phyloP scores from a whole-genome alignment of 2,888 invertebrate genomes.

The Ophraella communa region DNA sequence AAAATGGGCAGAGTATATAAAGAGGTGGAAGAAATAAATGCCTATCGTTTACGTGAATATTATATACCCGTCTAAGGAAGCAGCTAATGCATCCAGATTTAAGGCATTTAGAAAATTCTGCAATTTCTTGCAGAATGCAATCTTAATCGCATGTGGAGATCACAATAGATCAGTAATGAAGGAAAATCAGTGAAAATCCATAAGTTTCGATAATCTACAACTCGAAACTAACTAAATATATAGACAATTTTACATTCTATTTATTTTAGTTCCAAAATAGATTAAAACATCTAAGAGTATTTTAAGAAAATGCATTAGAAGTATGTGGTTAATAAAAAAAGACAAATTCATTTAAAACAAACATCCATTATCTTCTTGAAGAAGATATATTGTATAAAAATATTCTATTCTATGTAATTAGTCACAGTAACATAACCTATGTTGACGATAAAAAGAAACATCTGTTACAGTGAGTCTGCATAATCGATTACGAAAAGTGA shows the following conservation, averaged over 20 bases:
- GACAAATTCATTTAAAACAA: background rate
- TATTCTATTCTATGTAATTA: background rate
- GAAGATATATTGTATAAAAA: background rate
- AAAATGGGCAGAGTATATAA: no score
- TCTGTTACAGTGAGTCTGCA: background rate
- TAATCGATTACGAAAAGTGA: background rate
- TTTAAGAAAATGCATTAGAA: background rate
- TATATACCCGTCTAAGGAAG: no score
- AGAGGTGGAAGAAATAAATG: no score
- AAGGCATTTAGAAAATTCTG: no score
- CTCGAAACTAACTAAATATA: background rate
- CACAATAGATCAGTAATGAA: no score
- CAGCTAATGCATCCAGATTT: no score
- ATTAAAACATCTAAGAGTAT: background rate
- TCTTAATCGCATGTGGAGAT: no score
- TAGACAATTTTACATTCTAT: background rate
- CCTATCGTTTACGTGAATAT: no score
- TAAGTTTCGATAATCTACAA: no score
- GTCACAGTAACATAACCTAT: background rate
- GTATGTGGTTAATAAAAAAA: background rate
- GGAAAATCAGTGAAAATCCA: no score
- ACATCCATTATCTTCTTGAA: background rate
- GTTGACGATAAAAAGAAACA: background rate
- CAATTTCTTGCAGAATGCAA: no score
- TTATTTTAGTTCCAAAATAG: background rate